Evolutionary conservation across 2,113 vertebrate genomes (phyloP), one percentile per base, ranked within the genome.

Genomic region (Brachionichthys hirsutus): DNA sequence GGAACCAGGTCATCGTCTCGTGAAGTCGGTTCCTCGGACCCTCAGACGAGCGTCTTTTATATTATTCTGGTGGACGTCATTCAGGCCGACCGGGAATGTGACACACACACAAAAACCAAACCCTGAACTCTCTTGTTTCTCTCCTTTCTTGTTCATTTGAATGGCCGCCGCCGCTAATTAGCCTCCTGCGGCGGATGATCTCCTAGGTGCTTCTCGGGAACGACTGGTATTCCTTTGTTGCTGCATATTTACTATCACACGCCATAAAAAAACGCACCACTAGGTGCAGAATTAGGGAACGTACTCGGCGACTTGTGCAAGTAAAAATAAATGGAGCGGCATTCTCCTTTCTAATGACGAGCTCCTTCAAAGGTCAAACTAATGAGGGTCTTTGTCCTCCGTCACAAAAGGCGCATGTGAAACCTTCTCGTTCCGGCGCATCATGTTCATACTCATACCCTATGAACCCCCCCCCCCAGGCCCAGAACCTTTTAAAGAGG

Each of bases 221-320:
- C 36, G 51, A 11, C 57, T 70, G 69, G 60, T 49, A 72, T 76
- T 56, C 70, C 64, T 80, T 84, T 87, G 82, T 77, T 46, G 30
- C 24, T 0, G 17, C 52, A 36, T 66, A 18, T 70, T 71, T 65
- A 61, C 73, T 73, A 84, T 24, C 15, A 75, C 66, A 89, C 86
- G 36, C 78, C 80, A 16, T 24, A 16, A 40, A 50, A 58, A 58
- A 54, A 63, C 82, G 59, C 41, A 12, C 36, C 6, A n/a, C n/a
- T 38, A 68, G 12, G 18, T 63, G 30, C 41, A 53, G 8, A 77
- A 82, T 86, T 79, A 88, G 54, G 48, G 14, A 15, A 70, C 40
- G 41, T 54, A 44, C 60, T 16, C 24, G n/a, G 9, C n/a, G 42
- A 46, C 38, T 6, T 46, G 10, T 9, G 30, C 8, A 41, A 42